Conservation (phyloP, 1,140 invertebrate genomes). For the Ceratina australensis region DNA sequence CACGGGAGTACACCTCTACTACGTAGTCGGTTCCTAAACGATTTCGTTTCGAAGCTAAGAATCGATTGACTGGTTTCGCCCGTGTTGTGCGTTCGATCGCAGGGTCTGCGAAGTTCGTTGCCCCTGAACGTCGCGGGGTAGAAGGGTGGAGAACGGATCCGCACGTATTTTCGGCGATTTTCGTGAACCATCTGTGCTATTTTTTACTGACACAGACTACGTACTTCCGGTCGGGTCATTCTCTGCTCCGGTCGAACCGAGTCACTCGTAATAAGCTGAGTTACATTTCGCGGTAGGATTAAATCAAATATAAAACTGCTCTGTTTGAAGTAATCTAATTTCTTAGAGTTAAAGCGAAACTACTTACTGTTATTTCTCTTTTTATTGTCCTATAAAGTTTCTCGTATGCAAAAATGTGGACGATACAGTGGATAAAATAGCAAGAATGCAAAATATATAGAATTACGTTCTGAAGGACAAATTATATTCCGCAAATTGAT, state of each 20-base stretch:
- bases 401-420: too few relatives aligned
- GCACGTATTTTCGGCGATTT: slow-evolving; percentile 26
- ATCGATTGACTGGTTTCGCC: slow-evolving; percentile 14
- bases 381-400: too few relatives aligned
- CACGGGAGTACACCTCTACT: too few relatives aligned
- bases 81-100: neutral
- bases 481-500: too few relatives aligned
- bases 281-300: too few relatives aligned
- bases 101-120: slow-evolving; percentile 1
- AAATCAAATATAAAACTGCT: too few relatives aligned
- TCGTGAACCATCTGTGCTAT: neutral
- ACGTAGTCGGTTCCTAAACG: neutral
- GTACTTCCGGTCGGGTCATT: neutral
- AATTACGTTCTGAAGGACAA: too few relatives aligned
- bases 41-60: slow-evolving; percentile 16
- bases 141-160: neutral
- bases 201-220: neutral
- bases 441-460: too few relatives aligned
- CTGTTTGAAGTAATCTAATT: too few relatives aligned
- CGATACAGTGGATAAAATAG: too few relatives aligned
- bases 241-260: neutral
- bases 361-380: too few relatives aligned
- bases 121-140: neutral
- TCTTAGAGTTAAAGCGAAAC: too few relatives aligned
- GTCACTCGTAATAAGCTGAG: neutral